Base-by-base conservation (phyloP, 2,113 vertebrate species). In the Sinocyclocheilus anophthalmus region DNA sequence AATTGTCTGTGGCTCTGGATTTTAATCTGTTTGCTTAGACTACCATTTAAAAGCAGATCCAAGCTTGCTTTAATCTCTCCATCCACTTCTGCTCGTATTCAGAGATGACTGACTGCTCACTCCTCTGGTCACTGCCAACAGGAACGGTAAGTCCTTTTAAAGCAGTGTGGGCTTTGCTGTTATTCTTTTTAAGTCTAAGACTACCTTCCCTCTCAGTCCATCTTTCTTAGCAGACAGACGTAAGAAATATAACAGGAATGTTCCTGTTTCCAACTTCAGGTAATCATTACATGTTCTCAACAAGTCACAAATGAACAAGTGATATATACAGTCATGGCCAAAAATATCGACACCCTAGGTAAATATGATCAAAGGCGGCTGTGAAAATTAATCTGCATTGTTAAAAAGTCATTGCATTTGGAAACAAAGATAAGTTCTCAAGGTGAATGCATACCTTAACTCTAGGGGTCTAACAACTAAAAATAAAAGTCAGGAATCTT, bases 41-140 rank as follows among this genome's bases (percentile, higher is more conserved):
- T 87, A 86, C 61, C 85, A 87, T 87, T 81, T 39, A 30, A 84
- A 90, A 89, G 84, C 77, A 65, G 85, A 87, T 90, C 76, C 88
- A 78, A 84, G 48, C 84, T 73, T 61, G 82, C 84, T 76, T 50
- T 84, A 91, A 79, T 81, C 81, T 81, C 13, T 48, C 69, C 75
- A 48, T 78, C 63, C 73, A 79, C 75, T 72, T 39, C 57, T 79
- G 76, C 63, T 69, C 33, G 78, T 76, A 39, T 84, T 84, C 37
- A 79, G 48, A 53, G 67, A 80, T 87, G 48, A 83, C 11, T 67
- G 69, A 73, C 75, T 85, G 57, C 72, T 73, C 39, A 24, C 14
- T 79, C 50, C 78, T 33, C 33, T 20, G 76, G 33, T 82, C 86
- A 67, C 42, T 30, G 18, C 57, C 24, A 77, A 83, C 61, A 16